These are phyloP conservation scores for Phaethon lepturus DNA, from an alignment of 2,113 vertebrate species.

Conservation along the genomic window DNA sequence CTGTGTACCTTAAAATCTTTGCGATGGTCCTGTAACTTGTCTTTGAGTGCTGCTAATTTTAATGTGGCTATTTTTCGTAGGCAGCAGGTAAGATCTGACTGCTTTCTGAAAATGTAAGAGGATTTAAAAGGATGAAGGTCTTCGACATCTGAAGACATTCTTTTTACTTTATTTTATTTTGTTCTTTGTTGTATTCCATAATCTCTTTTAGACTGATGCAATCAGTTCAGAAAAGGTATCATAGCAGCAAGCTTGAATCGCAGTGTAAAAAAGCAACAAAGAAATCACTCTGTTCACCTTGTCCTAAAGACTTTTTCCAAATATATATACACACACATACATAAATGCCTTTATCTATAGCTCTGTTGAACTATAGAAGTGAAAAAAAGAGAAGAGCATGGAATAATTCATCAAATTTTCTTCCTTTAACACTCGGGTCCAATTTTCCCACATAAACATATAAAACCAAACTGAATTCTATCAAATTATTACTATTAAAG, in stretches of 20 bases:
- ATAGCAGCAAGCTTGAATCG: neutral
- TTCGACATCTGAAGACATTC: neutral
- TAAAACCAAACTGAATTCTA: neutral
- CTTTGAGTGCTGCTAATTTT: neutral
- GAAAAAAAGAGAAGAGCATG: neutral
- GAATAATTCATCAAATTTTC: slow-evolving; percentile 28
- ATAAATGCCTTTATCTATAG: neutral
- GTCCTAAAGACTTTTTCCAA: neutral
- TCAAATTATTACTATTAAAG: neutral
- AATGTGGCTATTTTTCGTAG: neutral
- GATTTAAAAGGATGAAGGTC: neutral
- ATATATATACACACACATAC: neutral
- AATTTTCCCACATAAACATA: neutral
- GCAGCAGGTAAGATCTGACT: neutral
- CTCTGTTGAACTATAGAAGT: neutral
- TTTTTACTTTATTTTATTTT: neutral
- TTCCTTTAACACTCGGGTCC: neutral
- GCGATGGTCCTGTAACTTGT: neutral
- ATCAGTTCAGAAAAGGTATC: neutral
- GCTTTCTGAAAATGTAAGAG: neutral
- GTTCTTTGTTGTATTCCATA: rapidly evolving
- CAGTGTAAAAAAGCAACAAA: neutral
- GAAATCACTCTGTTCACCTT: neutral
- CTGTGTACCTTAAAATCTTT: neutral
- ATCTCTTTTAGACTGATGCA: neutral